phyloP scores from a whole-genome alignment of 2,113 vertebrate species.

The Ginglymostoma cirratum region DNA sequence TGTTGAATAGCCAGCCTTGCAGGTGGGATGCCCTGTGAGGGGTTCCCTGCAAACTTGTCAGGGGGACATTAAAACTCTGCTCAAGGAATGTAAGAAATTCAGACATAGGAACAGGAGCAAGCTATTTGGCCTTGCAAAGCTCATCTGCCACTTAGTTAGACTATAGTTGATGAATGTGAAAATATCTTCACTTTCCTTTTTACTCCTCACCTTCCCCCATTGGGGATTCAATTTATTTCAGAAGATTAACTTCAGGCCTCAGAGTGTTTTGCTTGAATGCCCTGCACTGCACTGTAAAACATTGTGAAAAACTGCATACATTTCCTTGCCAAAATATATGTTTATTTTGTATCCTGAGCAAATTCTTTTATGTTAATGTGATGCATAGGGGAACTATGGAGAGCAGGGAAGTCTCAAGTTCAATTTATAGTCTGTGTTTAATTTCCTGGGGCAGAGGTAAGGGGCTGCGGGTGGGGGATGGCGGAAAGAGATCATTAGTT shows the following conservation, averaged over 20 bases:
- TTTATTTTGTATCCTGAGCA: neutral
- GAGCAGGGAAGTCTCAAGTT: neutral
- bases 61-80: too few relatives aligned
- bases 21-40: too few relatives aligned
- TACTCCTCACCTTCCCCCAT: neutral
- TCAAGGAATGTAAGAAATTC: neutral
- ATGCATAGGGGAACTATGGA: neutral
- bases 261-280: neutral
- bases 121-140: neutral
- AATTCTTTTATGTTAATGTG: neutral
- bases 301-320: neutral
- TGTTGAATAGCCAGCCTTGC: too few relatives aligned
- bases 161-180: neutral
- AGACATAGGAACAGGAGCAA: neutral
- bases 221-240: neutral
- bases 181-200: neutral
- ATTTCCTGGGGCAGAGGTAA: neutral
- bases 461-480: neutral
- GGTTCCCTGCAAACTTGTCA: too few relatives aligned
- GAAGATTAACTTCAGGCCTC: neutral
- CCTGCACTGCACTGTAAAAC: neutral
- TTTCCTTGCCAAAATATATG: neutral
- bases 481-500: neutral
- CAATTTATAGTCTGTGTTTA: neutral
- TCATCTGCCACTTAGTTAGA: neutral